Conservation (phyloP, 2,113 vertebrate species). For the Grallaria varia region DNA sequence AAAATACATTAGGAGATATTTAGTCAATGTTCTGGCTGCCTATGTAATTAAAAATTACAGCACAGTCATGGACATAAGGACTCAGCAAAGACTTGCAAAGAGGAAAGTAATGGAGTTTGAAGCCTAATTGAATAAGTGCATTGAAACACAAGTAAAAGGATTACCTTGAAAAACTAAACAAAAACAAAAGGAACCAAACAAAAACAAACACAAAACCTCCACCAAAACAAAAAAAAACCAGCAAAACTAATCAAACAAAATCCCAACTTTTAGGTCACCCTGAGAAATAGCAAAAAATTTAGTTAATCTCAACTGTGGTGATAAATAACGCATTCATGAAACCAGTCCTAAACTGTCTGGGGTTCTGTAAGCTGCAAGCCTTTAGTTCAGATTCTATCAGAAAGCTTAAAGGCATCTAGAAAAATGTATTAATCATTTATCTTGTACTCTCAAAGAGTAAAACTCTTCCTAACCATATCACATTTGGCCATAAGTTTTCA, state of each 20-base stretch:
- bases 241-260: not conserved
- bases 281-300: not conserved
- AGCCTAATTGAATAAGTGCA: not conserved
- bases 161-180: not conserved
- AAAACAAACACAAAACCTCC: not conserved
- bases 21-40: not conserved
- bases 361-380: not conserved
- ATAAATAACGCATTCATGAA: not conserved
- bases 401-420: not conserved
- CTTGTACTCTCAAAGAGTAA: not conserved
- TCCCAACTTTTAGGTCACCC: not conserved
- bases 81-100: not conserved
- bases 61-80: not conserved
- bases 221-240: not conserved
- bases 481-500: not conserved
- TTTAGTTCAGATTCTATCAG: not conserved
- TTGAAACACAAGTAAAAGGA: not conserved
- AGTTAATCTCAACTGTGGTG: not conserved
- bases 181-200: not conserved
- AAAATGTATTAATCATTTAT: not conserved
- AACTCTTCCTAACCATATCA: not conserved
- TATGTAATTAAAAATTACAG: slow-evolving; percentile 17
- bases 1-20: slow-evolving; percentile 1
- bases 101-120: not conserved
- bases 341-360: not conserved